Base-by-base conservation (phyloP, 2,113 vertebrate genomes). In the Perca flavescens region DNA sequence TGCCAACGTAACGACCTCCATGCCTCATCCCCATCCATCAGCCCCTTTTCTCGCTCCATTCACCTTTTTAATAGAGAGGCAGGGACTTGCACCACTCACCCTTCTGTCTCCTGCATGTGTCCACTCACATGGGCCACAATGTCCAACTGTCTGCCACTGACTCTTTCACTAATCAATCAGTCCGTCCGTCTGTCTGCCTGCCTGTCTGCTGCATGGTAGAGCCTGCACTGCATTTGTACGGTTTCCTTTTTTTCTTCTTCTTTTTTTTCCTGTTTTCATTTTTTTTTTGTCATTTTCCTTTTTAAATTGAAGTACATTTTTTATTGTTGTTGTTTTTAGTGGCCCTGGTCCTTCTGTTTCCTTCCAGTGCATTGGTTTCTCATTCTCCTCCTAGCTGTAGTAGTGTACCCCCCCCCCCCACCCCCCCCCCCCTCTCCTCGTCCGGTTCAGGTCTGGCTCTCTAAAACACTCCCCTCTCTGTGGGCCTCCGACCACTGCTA, bases 201-300 rank as follows among this genome's bases (percentile, higher is more conserved):
- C 67, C 15, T 90, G 83, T 78, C 25, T 49, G 86, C 94, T 95
- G 95, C 96, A 96, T 93, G 94, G 87, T 73, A 94, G 84, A 89
- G 81, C 85, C 92, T 92, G 74, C 89, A 89, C 85, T 89, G 82
- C 82, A 79, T 90, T 90, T 94, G 75, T 3, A 0, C 43, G 72
- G 67, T 88, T 94, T 89, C 49, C 70, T 40, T 84, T 83, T 78
- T 80, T 63, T 83, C 28, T 28, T 25, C 25, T 49, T 75, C 50
- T 84, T 83, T 79, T 80, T 49, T 75, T 43, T 68, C 63, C 25
- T 64, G 49, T 61, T 70, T 62, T 73, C 1, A 36, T 7, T 40
- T 64, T 62, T 69, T 62, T 70, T 73, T 91, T 82, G 72, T 17
- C 80, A 75, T 81, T 58, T 68, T 66, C 13, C 54, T 22, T 68